Conservation (phyloP, 2,113 vertebrate species). For the Pungitius pungitius region DNA sequence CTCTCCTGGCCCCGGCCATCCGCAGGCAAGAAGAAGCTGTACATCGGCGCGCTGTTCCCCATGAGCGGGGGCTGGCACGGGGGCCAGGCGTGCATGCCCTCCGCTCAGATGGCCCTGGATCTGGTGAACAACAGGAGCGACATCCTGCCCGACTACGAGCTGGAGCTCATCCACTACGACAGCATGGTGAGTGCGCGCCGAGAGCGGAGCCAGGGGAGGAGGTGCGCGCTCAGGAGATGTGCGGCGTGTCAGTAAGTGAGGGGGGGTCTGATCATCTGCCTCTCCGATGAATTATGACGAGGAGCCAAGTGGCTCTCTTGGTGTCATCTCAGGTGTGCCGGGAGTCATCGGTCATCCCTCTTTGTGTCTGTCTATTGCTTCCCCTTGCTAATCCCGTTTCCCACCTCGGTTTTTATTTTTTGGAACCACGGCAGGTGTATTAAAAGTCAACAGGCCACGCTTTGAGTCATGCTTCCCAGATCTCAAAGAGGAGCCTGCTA, state of each 20-base stretch:
- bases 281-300: constrained; percentile 10
- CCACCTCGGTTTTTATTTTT: background rate
- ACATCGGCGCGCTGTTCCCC: constrained; percentile 94
- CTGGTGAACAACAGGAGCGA: constrained; percentile 92
- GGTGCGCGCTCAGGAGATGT: constrained; percentile 42
- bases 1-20: constrained; percentile 77
- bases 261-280: constrained; percentile 39
- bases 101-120: constrained; percentile 92
- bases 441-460: background rate
- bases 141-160: constrained; percentile 93
- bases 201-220: constrained; percentile 22
- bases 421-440: background rate
- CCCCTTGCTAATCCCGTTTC: background rate
- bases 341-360: background rate
- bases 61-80: constrained; percentile 96
- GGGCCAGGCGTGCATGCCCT: constrained; percentile 91
- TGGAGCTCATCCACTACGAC: constrained; percentile 93
- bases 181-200: constrained; percentile 86
- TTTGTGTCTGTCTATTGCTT: background rate
- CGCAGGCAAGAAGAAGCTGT: constrained; percentile 91
- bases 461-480: background rate
- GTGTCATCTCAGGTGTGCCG: background rate
- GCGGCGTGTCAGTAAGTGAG: constrained; percentile 45
- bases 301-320: background rate
- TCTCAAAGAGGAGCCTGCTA: constrained; percentile 20